Base-by-base conservation (phyloP, 2,113 vertebrate species). In the Manacus vitellinus region DNA sequence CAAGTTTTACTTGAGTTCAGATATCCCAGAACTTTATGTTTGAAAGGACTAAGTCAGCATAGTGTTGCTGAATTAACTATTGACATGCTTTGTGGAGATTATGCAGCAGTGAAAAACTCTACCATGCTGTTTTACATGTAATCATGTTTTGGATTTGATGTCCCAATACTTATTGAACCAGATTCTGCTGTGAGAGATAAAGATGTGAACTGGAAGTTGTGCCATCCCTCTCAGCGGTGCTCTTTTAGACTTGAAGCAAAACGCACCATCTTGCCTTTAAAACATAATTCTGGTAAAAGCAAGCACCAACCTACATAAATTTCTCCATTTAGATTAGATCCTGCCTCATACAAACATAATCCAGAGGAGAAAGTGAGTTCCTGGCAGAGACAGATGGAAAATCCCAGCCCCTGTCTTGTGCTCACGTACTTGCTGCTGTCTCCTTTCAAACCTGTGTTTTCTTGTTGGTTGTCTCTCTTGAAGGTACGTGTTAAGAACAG, bases 381-480 rank as follows among this genome's bases (percentile, higher is more conserved):
- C 63, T 94, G 63, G 46, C 54, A 82, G 86, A 76, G 37, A 89
- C 58, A 86, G 91, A 79, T 80, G 66, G 88, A 78, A 93, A 96
- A 96, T 95, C 77, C 59, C 33, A 58, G 62, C 51, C 51, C 21
- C 12, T 94, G 77, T 59, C 51, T 51, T 71, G 51, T 59, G 51
- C 28, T 92, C 17, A 12, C 0, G 0, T 37, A 20, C 27, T 74
- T 92, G 59, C 19, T 66, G 39, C 58, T 80, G 22, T 68, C 44
- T 81, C 35, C n/a, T 72, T 79, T 90, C 74, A 81, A 92, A 80
- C 76, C n/a, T 55, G 3, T 68, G 24, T 65, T 89, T 88, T 87
- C 41, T 79, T 88, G 27, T 68, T 59, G 43, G 14, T 83, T 86
- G 25, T 74, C 20, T 75, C 17, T 30, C 51, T n/a, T 62, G n/a